Evolutionary conservation across 2,113 vertebrate species (phyloP).

Genomic region (Gracilinanus agilis): DNA sequence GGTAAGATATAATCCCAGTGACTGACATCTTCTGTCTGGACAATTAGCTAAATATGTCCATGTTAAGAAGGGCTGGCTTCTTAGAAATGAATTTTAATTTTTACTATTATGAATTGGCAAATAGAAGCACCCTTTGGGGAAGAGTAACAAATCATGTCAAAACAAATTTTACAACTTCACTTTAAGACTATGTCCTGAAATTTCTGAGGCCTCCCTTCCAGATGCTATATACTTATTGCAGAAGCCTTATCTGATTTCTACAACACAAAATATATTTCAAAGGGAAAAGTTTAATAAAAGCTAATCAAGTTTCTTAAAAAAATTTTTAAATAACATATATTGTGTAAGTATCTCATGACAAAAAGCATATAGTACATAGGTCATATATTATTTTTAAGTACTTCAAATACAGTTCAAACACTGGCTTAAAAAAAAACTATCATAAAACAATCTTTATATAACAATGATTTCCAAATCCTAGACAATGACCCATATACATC

Average conservation of each 20-base stretch:
- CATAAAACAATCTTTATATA: background rate
- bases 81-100: too few species aligned
- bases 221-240: background rate
- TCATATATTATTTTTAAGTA: too few species aligned
- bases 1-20: background rate
- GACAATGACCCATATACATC: rapidly evolving
- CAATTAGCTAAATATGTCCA: background rate
- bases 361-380: background rate
- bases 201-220: background rate
- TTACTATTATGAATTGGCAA: background rate
- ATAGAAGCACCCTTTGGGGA: background rate
- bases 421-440: background rate
- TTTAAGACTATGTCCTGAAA: background rate
- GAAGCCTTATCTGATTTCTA: background rate
- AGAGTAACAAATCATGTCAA: background rate
- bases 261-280: background rate
- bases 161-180: background rate
- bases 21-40: background rate
- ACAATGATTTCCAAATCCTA: background rate
- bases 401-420: background rate
- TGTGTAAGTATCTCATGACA: too few species aligned
- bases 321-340: background rate
- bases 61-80: too few species aligned
- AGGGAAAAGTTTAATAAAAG: background rate
- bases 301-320: background rate